Conservation (phyloP, 2,797 vertebrate species). For the Melopsittacus undulatus region DNA sequence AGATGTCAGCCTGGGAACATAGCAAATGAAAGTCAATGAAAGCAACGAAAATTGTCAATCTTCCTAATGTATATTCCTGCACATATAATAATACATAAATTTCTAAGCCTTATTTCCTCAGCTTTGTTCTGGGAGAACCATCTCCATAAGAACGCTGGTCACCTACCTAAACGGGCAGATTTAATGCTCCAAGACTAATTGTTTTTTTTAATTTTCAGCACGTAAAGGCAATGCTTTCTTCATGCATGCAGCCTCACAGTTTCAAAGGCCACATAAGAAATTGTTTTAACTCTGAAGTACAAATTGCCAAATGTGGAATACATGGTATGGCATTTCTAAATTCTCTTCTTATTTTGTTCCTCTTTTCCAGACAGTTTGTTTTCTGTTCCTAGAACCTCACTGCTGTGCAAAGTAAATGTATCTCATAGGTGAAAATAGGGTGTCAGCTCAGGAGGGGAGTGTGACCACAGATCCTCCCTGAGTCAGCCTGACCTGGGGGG, state of each 20-base stretch:
- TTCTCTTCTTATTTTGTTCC: background rate
- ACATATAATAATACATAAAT: background rate
- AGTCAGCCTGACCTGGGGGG: background rate
- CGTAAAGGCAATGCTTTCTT: constrained; percentile 12
- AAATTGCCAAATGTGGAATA: constrained; percentile 6
- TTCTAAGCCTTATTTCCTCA: constrained; percentile 5
- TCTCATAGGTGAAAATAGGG: background rate
- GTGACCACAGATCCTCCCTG: background rate
- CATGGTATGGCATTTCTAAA: background rate
- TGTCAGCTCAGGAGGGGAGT: background rate
- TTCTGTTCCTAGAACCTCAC: background rate
- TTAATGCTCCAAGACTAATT: background rate
- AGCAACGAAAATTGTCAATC: background rate
- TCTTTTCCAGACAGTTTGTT: background rate
- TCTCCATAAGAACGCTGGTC: background rate
- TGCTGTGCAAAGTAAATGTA: background rate
- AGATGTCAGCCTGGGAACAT: background rate
- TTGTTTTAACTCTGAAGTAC: background rate
- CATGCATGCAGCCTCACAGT: background rate
- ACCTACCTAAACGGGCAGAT: background rate
- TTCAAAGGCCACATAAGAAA: background rate
- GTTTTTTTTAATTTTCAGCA: constrained; percentile 16
- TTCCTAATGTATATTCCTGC: background rate
- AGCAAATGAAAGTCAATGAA: background rate
- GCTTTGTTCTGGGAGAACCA: background rate